Percentiles rank a stretch among this genome's conserved stretches.
Evolutionary conservation across 2,113 vertebrate genomes (phyloP).

Genomic region (Galemys pyrenaicus): DNA sequence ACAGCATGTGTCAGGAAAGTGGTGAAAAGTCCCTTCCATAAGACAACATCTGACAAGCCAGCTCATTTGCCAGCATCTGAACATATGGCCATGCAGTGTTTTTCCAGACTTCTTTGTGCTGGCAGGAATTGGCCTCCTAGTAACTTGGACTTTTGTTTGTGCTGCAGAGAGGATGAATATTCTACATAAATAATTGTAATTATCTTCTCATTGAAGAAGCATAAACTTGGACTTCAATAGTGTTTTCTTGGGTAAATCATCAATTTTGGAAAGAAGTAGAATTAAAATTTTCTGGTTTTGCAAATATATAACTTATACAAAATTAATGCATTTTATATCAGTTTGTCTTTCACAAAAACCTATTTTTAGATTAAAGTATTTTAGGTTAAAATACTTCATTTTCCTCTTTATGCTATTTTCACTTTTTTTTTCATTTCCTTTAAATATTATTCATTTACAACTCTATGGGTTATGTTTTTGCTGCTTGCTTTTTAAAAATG

Average conservation of each 20-base stretch:
- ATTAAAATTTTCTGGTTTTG: slow-evolving; percentile 52
- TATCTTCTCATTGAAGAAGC: slow-evolving; percentile 56
- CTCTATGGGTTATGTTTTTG: not conserved
- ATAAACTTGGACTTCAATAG: slow-evolving; percentile 41
- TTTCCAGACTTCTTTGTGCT: slow-evolving; percentile 69
- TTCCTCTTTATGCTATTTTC: not conserved
- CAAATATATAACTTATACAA: slow-evolving; percentile 2
- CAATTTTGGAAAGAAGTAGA: slow-evolving; percentile 47
- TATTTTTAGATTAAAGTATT: not conserved
- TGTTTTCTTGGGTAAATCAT: slow-evolving; percentile 52
- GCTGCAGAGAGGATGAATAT: not conserved
- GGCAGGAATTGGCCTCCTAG: not conserved
- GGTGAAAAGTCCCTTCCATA: slow-evolving; percentile 62
- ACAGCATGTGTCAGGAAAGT: slow-evolving; percentile 53
- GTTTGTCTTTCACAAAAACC: not conserved
- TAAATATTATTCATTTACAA: slow-evolving; percentile 29
- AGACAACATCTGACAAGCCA: slow-evolving; percentile 68
- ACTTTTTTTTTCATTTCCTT: not conserved
- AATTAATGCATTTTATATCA: slow-evolving; percentile 30
- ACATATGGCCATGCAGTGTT: slow-evolving; percentile 72
- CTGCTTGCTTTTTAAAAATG: slow-evolving; percentile 13
- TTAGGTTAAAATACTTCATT: slow-evolving; percentile 26
- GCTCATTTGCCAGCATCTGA: slow-evolving; percentile 66
- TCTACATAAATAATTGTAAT: slow-evolving; percentile 42
- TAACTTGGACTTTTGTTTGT: slow-evolving; percentile 71